phyloP scores from a whole-genome alignment of 2,888 invertebrate species.

The Disparrhopalites patrizii region DNA sequence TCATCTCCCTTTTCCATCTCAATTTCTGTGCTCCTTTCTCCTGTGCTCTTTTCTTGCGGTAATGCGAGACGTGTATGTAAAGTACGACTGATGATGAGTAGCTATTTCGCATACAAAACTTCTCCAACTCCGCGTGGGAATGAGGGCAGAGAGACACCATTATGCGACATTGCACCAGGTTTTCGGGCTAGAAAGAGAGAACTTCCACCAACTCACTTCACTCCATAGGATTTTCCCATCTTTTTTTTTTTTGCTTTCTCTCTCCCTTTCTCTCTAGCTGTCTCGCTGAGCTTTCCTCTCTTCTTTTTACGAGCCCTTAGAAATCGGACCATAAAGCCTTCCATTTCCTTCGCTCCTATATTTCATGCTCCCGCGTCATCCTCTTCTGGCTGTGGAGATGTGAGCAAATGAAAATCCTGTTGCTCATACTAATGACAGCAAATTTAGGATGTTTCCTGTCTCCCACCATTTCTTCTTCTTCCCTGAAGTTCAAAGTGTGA shows the following conservation, averaged over 20 bases:
- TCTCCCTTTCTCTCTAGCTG: constrained; percentile 13
- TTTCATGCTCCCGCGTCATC: too few relatives aligned
- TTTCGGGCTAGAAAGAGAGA: not conserved
- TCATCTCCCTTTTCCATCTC: too few relatives aligned
- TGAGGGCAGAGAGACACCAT: not conserved
- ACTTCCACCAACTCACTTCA: not conserved
- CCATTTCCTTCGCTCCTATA: constrained; percentile 7
- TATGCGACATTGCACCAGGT: not conserved
- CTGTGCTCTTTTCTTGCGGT: not conserved
- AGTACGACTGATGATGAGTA: too few relatives aligned
- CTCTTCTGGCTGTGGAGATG: not conserved
- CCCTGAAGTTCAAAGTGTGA: not conserved
- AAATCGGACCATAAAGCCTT: constrained; percentile 26
- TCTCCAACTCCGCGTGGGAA: too few relatives aligned
- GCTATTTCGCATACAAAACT: too few relatives aligned
- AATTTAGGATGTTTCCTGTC: not conserved
- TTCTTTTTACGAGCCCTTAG: constrained; percentile 21
- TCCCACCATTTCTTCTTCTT: not conserved
- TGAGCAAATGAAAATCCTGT: constrained; percentile 25
- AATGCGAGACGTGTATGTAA: not conserved
- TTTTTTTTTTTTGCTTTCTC: not conserved
- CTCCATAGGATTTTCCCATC: not conserved
- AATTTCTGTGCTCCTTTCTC: too few relatives aligned
- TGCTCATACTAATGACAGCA: constrained; percentile 12
- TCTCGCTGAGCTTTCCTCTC: too few relatives aligned